Conservation (phyloP, 2,888 invertebrate species). For the Agrenia bidenticulata region DNA sequence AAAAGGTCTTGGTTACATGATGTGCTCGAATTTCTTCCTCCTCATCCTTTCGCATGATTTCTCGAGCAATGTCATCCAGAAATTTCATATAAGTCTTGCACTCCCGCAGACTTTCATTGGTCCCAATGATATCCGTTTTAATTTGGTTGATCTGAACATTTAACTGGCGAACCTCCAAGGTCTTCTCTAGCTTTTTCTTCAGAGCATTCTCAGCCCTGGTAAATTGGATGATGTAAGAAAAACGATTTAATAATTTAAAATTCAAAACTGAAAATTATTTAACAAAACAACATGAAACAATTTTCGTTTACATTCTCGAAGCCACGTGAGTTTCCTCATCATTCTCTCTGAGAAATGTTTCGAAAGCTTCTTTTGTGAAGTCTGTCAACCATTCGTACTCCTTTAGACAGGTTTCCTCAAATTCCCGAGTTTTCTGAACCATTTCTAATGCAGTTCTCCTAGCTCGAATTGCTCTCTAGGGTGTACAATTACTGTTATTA, state of each 20-base stretch:
- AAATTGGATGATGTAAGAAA: neutral
- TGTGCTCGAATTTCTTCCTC: constrained; percentile 44
- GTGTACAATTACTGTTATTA: neutral
- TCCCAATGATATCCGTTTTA: constrained; percentile 49
- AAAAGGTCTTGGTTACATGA: constrained; percentile 29
- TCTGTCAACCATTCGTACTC: constrained; percentile 50
- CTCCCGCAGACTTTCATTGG: constrained; percentile 48
- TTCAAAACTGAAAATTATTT: neutral
- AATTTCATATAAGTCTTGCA: constrained; percentile 50
- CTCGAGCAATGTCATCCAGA: constrained; percentile 46
- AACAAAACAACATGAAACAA: neutral
- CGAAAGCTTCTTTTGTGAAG: constrained; percentile 48
- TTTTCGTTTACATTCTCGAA: constrained; percentile 29
- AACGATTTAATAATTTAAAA: neutral
- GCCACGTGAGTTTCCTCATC: constrained; percentile 46
- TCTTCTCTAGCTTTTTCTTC: constrained; percentile 45
- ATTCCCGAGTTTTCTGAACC: constrained; percentile 37
- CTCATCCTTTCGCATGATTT: constrained; percentile 50
- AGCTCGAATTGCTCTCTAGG: constrained; percentile 47
- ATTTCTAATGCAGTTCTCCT: constrained; percentile 44
- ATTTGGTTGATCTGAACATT: constrained; percentile 47
- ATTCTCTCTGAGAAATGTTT: constrained; percentile 48
- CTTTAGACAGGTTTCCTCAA: constrained; percentile 46
- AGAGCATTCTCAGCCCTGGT: constrained; percentile 45
- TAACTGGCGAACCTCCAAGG: constrained; percentile 39